Base-by-base conservation (phyloP, 2,888 invertebrate species). In the Patella depressa region DNA sequence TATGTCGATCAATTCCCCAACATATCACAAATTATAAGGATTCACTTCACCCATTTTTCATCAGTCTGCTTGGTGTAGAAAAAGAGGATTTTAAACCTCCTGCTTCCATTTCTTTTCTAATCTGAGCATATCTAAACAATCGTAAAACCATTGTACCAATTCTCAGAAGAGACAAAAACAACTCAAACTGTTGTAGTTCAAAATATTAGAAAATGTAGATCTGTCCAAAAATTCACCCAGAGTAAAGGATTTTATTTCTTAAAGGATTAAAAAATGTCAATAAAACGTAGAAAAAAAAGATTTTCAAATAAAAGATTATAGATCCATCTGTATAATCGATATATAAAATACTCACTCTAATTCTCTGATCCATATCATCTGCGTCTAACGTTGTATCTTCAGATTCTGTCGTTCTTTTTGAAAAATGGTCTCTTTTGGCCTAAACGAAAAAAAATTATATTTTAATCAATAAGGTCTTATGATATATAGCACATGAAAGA, bases 371-470 rank as follows among this genome's bases (percentile, higher is more conserved):
- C 11, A 55, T 75, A n/a, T 19, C 14, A 11, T 75, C 77, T 17
- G 72, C 73, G 3, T 53, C 57, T 3, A 75, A 74, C 24, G 73
- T 65, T 9, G 73, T 29, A 71, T 77, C 75, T 65, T 77, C 72
- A 72, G 59, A 69, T 45, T 79, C 80, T 11, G 57, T 71, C 7
- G 55, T 45, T 55, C 76, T 73, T 71, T 75, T 74, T 29, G 81
- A 80, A 72, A 81, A 80, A 55, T 76, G 80, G 77, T 83, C 83
- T 17, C 82, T 70, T 70, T 82, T 78, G 73, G 83, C 82, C 83
- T 83, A 79, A 12, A 75, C 71, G 45, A 71, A 11, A 19, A 45
- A 78, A 74, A 17, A 53, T 70, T 53, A 45, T 12, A 57, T 9
- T 7, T 65, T 74, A 11, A 4, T 74, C 34, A n/a, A n/a, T 57